Percentiles rank a stretch among this genome's conserved stretches.
Conservation (phyloP, 1,140 invertebrate genomes). For the Gyrodactylus bullatarudis region DNA sequence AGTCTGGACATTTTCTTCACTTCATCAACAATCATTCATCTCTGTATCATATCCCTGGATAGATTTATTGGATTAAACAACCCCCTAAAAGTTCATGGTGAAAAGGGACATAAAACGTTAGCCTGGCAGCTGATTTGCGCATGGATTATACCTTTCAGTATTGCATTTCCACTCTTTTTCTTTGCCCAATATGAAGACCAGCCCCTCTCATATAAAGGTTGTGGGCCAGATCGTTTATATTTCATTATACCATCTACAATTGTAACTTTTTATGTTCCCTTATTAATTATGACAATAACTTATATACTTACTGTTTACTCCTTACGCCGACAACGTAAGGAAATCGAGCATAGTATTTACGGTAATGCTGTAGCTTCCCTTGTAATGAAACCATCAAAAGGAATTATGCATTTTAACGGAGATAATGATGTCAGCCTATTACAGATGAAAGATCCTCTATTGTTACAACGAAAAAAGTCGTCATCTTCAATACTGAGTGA, state of each 20-base stretch:
- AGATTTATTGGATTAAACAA: constrained; percentile 34
- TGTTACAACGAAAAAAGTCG: too few species aligned
- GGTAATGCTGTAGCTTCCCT: background rate
- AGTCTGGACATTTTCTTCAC: constrained; percentile 51
- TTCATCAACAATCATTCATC: constrained; percentile 59
- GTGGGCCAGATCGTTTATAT: constrained; percentile 36
- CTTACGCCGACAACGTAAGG: constrained; percentile 9
- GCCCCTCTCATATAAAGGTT: constrained; percentile 22
- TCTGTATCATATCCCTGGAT: constrained; percentile 62
- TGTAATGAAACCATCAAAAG: background rate
- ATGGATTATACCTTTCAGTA: constrained; percentile 45
- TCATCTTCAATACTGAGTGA: background rate
- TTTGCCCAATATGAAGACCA: constrained; percentile 29
- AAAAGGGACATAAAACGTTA: constrained; percentile 40
- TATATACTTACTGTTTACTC: constrained; percentile 44
- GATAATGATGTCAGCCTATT: background rate
- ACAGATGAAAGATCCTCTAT: too few species aligned
- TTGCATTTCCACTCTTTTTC: constrained; percentile 44
- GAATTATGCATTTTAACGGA: background rate
- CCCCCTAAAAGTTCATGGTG: constrained; percentile 41
- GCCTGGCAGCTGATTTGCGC: constrained; percentile 46
- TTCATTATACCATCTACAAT: constrained; percentile 59
- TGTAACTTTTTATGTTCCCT: constrained; percentile 57
- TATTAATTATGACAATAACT: constrained; percentile 56
- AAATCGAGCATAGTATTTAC: constrained; percentile 4